phyloP scores from a whole-genome alignment of 2,797 vertebrate genomes.

The Hippopotamyrus pictus region DNA sequence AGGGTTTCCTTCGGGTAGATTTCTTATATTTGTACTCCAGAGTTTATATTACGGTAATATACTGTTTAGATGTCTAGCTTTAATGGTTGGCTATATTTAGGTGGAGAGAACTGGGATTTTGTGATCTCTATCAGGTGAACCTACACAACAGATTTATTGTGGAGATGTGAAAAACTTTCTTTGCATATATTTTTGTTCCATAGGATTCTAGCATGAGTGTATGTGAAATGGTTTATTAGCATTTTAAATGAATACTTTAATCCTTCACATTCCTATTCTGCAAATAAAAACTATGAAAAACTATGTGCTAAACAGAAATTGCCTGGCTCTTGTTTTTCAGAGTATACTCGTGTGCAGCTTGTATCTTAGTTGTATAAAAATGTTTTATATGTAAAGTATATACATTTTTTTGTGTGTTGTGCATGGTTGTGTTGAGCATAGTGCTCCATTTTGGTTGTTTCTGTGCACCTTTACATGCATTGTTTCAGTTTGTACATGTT shows the following conservation, averaged over 20 bases:
- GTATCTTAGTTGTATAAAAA: not conserved
- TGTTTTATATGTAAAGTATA: not conserved
- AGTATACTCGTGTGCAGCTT: not conserved
- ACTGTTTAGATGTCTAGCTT: not conserved
- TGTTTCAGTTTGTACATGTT: not conserved
- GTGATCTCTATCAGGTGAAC: not conserved
- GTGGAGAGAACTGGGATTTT: not conserved
- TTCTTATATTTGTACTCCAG: conserved; percentile 15
- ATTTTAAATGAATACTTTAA: conserved; percentile 1
- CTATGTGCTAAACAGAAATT: not conserved
- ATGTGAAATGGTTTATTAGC: not conserved
- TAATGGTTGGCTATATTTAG: not conserved
- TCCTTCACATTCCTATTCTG: not conserved
- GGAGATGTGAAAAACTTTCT: not conserved
- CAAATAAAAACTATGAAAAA: not conserved
- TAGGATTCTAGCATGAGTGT: conserved; percentile 6
- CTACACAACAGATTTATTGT: not conserved
- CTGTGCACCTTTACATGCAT: not conserved
- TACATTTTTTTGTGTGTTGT: not conserved
- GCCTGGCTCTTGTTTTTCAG: not conserved
- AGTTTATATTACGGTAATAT: conserved; percentile 2
- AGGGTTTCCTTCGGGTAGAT: not conserved
- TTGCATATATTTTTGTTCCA: not conserved
- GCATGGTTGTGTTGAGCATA: not conserved
- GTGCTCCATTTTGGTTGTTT: not conserved